Percentiles rank a stretch among this genome's conserved stretches.
Conservation (phyloP, 1,140 invertebrate species). For the Drosophila navojoa region DNA sequence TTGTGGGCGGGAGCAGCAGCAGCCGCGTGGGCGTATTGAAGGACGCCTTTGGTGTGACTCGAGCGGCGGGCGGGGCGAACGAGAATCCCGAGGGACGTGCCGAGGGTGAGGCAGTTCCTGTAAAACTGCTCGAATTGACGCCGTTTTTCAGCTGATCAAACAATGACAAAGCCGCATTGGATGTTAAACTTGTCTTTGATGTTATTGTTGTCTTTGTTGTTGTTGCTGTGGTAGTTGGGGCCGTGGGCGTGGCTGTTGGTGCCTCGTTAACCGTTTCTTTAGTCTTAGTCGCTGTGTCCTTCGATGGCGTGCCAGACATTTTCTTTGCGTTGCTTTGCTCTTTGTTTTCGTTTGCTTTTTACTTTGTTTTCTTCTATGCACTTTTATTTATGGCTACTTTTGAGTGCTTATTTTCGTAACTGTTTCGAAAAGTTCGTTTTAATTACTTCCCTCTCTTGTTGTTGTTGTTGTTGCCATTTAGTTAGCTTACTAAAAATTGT, state of each 20-base stretch:
- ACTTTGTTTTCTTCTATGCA: slow-evolving; percentile 18
- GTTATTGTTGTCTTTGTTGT: not conserved
- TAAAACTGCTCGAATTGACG: slow-evolving; percentile 71
- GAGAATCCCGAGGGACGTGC: slow-evolving; percentile 15
- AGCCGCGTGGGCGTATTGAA: slow-evolving; percentile 49
- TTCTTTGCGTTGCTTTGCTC: slow-evolving; percentile 39
- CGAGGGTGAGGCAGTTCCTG: slow-evolving; percentile 26
- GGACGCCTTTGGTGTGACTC: slow-evolving; percentile 29
- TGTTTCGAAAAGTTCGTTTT: slow-evolving; percentile 33
- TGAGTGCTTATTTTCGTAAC: slow-evolving; percentile 41
- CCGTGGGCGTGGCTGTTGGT: slow-evolving; percentile 16
- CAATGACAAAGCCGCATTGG: slow-evolving; percentile 67
- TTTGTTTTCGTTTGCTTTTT: slow-evolving; percentile 21
- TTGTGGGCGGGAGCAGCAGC: slow-evolving; percentile 20
- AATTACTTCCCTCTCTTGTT: slow-evolving; percentile 30
- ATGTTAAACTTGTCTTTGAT: slow-evolving; percentile 57
- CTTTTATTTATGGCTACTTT: slow-evolving; percentile 33
- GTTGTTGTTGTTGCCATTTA: slow-evolving; percentile 35
- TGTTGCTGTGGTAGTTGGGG: not conserved
- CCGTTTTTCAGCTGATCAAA: slow-evolving; percentile 83
- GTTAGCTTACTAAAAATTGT: slow-evolving; percentile 38
- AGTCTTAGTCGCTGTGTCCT: slow-evolving; percentile 56
- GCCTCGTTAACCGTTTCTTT: slow-evolving; percentile 29
- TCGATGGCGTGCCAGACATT: slow-evolving; percentile 63
- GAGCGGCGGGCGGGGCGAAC: slow-evolving; percentile 40